Conservation (phyloP, 2,113 vertebrate genomes). For the Tricholaema leucomelas region DNA sequence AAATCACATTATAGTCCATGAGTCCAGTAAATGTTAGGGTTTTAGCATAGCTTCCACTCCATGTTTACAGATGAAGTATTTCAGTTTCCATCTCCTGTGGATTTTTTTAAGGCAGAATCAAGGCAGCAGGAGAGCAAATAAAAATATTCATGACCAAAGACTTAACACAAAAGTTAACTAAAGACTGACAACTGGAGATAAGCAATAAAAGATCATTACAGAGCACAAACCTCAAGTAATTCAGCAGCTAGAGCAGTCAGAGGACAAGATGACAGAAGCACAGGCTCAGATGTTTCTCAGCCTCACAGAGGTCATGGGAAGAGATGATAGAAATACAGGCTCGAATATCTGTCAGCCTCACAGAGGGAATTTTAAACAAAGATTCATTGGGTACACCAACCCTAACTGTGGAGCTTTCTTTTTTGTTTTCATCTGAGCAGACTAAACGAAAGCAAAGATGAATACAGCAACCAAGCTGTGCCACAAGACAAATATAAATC, state of each 20-base stretch:
- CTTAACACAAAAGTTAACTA: neutral
- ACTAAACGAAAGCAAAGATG: neutral
- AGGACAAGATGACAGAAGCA: neutral
- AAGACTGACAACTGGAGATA: neutral
- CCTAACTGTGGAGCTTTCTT: neutral
- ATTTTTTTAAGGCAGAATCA: neutral
- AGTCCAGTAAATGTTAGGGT: neutral
- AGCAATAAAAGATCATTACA: neutral
- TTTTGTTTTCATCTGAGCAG: neutral
- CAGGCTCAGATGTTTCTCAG: neutral
- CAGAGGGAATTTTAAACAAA: neutral
- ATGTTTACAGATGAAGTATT: neutral
- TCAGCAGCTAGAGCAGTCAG: neutral
- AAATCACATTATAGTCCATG: neutral
- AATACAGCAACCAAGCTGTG: neutral
- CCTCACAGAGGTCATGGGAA: neutral
- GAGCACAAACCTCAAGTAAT: neutral
- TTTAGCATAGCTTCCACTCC: neutral
- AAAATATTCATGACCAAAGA: neutral
- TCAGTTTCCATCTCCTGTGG: neutral
- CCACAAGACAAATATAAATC: constrained; percentile 14
- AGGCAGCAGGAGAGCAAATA: neutral
- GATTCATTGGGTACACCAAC: neutral
- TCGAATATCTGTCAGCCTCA: neutral
- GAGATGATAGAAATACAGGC: neutral